phyloP scores from a whole-genome alignment of 2,888 invertebrate genomes.

The Drosophila borborema region DNA sequence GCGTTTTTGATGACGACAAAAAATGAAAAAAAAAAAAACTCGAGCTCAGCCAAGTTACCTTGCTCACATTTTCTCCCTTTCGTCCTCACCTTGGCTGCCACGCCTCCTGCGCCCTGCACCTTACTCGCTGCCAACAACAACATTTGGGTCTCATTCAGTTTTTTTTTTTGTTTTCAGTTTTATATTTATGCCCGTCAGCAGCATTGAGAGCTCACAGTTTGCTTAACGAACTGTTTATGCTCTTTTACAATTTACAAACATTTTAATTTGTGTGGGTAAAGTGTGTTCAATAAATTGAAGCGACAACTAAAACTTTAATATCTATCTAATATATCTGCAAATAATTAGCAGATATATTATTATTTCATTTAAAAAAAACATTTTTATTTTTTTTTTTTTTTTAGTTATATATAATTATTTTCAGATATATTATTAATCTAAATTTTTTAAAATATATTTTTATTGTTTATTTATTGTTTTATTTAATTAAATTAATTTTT shows the following conservation, averaged over 20 bases:
- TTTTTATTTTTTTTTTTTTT: too few relatives aligned
- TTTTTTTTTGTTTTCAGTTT: background rate
- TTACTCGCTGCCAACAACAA: background rate
- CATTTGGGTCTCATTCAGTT: constrained; percentile 12
- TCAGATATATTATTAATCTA: too few relatives aligned
- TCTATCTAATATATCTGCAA: background rate
- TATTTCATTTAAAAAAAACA: too few relatives aligned
- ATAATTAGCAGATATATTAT: too few relatives aligned
- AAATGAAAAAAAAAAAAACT: constrained; percentile 35
- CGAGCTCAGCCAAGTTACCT: constrained; percentile 16
- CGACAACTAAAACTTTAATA: background rate
- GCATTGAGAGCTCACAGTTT: background rate
- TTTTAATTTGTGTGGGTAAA: background rate
- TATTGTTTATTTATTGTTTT: too few relatives aligned
- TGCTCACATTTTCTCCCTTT: background rate
- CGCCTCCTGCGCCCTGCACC: background rate
- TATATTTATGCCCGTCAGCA: constrained; percentile 15
- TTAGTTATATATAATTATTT: too few relatives aligned
- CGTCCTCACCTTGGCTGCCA: background rate
- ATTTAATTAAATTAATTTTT: too few relatives aligned
- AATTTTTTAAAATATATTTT: too few relatives aligned
- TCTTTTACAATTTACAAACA: constrained; percentile 6
- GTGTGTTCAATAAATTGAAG: background rate
- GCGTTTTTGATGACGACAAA: constrained; percentile 67
- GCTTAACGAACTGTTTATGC: constrained; percentile 17